Conservation (phyloP, 2,888 invertebrate genomes). For the Chalcis sispes region DNA sequence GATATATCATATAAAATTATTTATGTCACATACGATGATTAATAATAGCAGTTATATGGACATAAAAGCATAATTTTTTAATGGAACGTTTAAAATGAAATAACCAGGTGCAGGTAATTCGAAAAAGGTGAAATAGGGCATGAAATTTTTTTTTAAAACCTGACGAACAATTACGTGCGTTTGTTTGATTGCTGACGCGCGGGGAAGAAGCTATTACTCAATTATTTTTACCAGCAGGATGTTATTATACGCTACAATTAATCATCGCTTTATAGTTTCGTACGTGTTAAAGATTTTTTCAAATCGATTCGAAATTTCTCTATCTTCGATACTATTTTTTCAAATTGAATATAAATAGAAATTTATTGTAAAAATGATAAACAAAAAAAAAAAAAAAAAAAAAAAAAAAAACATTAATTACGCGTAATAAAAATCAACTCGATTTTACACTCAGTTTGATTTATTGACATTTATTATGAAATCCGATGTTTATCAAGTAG, state of each 20-base stretch:
- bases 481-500: conserved; percentile 14
- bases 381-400: too few relatives aligned
- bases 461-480: conserved; percentile 4
- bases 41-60: conserved; percentile 18
- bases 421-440: too few relatives aligned
- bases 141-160: conserved; percentile 29
- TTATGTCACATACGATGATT: neutral
- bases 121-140: conserved; percentile 12
- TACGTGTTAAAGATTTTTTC: too few relatives aligned
- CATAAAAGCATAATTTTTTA: neutral
- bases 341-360: too few relatives aligned
- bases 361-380: too few relatives aligned
- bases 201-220: conserved; percentile 6
- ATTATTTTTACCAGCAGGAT: conserved; percentile 31
- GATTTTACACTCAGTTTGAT: neutral
- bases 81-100: conserved; percentile 25
- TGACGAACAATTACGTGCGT: neutral
- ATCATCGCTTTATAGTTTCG: too few relatives aligned
- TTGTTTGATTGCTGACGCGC: conserved; percentile 24
- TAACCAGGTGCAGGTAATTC: conserved; percentile 22
- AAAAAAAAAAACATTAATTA: too few relatives aligned
- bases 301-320: too few relatives aligned
- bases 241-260: neutral
- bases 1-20: too few relatives aligned
- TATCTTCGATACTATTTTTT: too few relatives aligned